These are phyloP conservation scores for Clivina fossor DNA, from an alignment of 2,888 invertebrate species.

Conservation along the genomic window DNA sequence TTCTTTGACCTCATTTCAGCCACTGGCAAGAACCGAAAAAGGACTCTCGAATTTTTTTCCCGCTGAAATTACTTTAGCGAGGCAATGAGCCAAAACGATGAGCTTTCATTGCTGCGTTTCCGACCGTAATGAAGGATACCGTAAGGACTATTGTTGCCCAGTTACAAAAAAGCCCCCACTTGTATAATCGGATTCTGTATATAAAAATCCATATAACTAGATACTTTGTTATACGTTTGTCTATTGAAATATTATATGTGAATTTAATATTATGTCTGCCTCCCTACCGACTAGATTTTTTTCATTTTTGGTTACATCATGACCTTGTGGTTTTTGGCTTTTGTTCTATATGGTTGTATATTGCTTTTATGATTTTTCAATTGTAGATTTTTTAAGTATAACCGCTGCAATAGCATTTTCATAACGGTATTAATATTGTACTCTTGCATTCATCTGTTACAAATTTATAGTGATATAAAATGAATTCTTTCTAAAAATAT, in stretches of 20 bases:
- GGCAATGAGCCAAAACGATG: constrained; percentile 51
- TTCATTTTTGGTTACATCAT: constrained; percentile 4
- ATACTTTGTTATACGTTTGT: constrained; percentile 8
- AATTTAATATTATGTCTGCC: constrained; percentile 28
- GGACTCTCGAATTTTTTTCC: constrained; percentile 20
- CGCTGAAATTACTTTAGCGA: constrained; percentile 25
- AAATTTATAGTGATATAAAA: too few species aligned
- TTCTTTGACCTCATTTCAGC: constrained; percentile 13
- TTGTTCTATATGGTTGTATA: too few species aligned
- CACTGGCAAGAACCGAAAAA: constrained; percentile 13
- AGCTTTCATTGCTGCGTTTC: constrained; percentile 49
- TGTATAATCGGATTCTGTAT: constrained; percentile 51
- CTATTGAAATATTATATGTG: constrained; percentile 29
- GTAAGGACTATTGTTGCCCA: constrained; percentile 46
- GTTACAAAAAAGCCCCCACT: constrained; percentile 41
- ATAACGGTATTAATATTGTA: too few species aligned
- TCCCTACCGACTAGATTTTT: neutral
- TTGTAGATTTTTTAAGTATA: neutral
- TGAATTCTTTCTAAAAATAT: too few species aligned
- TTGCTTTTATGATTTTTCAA: neutral
- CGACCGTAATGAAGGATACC: constrained; percentile 48
- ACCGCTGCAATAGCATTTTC: neutral
- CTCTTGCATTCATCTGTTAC: too few species aligned
- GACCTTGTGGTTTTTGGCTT: constrained; percentile 15
- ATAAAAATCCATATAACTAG: constrained; percentile 25